These are phyloP conservation scores for Odontomachus brunneus DNA, from an alignment of 1,140 invertebrate species.

Conservation along the genomic window DNA sequence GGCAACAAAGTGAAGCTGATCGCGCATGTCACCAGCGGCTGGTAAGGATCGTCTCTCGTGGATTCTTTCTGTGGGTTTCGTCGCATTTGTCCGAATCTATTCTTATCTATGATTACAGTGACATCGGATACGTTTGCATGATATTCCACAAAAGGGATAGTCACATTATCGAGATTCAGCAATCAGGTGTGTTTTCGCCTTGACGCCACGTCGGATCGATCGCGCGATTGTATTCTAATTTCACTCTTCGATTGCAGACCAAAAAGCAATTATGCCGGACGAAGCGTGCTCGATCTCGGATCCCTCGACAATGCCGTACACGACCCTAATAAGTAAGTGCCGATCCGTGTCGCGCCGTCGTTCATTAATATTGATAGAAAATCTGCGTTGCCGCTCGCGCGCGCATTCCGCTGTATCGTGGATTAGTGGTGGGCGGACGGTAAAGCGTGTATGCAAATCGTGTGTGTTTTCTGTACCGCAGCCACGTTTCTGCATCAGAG, in stretches of 20 bases:
- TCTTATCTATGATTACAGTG: conserved; percentile 83
- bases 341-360: conserved; percentile 8
- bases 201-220: neutral
- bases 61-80: neutral
- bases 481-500: conserved; percentile 82
- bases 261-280: conserved; percentile 86
- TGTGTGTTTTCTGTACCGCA: conserved; percentile 64
- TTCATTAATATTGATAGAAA: conserved; percentile 53
- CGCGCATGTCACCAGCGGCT: conserved; percentile 86
- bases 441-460: conserved; percentile 36
- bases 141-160: conserved; percentile 86
- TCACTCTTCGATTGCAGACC: conserved; percentile 70
- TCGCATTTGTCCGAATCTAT: conserved; percentile 6
- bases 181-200: conserved; percentile 82
- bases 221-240: neutral
- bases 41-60: conserved; percentile 79
- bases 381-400: neutral
- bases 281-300: conserved; percentile 87
- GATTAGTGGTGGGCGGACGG: conserved; percentile 8
- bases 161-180: conserved; percentile 87
- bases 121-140: conserved; percentile 88
- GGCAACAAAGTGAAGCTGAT: conserved; percentile 82
- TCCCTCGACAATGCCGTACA: conserved; percentile 89
- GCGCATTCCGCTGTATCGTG: neutral
- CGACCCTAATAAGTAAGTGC: conserved; percentile 94